Base-by-base conservation (phyloP, 1,140 invertebrate genomes). In the Brachionus rotundiformis region DNA sequence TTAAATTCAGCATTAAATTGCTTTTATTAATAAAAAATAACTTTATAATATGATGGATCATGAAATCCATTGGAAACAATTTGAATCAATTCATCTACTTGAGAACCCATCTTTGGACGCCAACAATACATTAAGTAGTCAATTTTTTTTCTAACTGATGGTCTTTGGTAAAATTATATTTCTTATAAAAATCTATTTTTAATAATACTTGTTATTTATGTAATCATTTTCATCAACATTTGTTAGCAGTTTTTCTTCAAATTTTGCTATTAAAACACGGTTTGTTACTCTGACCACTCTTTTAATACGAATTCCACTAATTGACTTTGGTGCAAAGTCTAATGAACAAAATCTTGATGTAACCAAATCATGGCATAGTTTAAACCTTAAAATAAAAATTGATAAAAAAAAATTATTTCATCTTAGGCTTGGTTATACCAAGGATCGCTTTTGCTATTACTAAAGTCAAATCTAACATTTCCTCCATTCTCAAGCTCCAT, bases 401-500 rank as follows among this genome's bases (percentile, higher is more conserved):
- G n/a, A n/a, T 83, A 79, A 39, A 11, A 83, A 41, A 19, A 39
- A 68, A 0, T 41, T 0, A 82, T 11, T 61, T 54, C 23, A 41
- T 44, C 11, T 13, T 29, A 29, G 27, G 1, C 8, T 29, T 10
- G 68, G 5, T 36, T 82, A 82, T 82, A 87, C 87, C 87, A 88
- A 8, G 85, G 65, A 83, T 87, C 86, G 11, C 25, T 44, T 44
- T 83, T 83, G 2, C 84, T 73, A 36, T 83, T 82, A 0, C 87
- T 87, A 80, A 86, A 86, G 61, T 87, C 87, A 85, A 87, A 87
- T 63, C 86, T 71, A n/a, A 88, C 84, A 85, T 88, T 88, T 19
- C 86, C 87, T 3, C 86, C 87, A 39, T 85, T 87, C 47, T 87
- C 86, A 16, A 88, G 83, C 81, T 88, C 87, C 63, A 85, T 82